phyloP scores from a whole-genome alignment of 2,797 vertebrate genomes.

The Eidolon dupreanum region DNA sequence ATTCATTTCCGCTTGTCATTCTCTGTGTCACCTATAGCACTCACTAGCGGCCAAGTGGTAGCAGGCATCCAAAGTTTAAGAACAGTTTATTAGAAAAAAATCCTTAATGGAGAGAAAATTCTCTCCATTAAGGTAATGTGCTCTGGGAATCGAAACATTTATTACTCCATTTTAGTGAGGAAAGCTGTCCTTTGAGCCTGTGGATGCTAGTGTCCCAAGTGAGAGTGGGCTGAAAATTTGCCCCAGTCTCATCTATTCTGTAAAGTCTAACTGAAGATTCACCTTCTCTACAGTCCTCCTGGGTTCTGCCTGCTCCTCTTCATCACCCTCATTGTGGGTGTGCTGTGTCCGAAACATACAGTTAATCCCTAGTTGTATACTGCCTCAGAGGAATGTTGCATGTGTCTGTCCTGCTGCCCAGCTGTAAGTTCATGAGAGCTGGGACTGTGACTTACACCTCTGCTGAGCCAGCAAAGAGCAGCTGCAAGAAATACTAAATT shows the following conservation, averaged over 20 bases:
- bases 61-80: slow-evolving; percentile 34
- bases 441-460: background rate
- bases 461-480: background rate
- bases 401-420: background rate
- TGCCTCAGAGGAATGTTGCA: background rate
- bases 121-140: slow-evolving; percentile 47
- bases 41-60: background rate
- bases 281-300: background rate
- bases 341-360: background rate
- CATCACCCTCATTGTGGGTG: background rate
- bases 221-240: background rate
- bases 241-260: background rate
- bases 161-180: background rate
- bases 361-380: background rate
- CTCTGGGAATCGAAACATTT: slow-evolving; percentile 35
- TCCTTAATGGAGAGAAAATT: background rate
- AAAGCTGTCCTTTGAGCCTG: background rate
- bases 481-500: background rate
- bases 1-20: slow-evolving; percentile 49
- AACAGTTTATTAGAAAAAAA: background rate
- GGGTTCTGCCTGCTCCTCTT: background rate
- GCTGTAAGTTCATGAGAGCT: accelerated
- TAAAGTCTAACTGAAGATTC: background rate
- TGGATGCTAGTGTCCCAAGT: background rate
- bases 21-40: background rate